Evolutionary conservation across 2,797 vertebrate species (phyloP).

Genomic region (Ibycter americanus): DNA sequence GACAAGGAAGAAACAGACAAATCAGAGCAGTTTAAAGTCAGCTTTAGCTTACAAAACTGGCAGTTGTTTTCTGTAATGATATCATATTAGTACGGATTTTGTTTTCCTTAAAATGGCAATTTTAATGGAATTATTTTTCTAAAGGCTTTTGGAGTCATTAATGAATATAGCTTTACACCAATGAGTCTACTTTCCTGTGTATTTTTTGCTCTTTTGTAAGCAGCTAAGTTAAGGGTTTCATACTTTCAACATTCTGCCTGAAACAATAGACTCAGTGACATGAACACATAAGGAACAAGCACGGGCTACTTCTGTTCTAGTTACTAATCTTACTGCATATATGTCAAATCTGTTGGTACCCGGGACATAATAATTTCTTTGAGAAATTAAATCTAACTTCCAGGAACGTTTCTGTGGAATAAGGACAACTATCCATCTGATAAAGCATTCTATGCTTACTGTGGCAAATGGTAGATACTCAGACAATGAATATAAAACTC

Average conservation of each 20-base stretch:
- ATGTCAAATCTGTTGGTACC: not conserved
- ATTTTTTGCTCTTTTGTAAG: not conserved
- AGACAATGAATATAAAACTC: not conserved
- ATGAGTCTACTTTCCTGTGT: not conserved
- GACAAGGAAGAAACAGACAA: not conserved
- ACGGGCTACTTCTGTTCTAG: accelerated
- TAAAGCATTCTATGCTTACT: not conserved
- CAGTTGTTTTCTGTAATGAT: not conserved
- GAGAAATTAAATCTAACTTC: not conserved
- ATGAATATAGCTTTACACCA: not conserved
- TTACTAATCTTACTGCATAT: not conserved
- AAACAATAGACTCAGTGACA: not conserved
- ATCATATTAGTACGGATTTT: not conserved
- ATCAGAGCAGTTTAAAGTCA: not conserved
- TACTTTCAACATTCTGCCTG: not conserved
- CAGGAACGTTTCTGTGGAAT: not conserved
- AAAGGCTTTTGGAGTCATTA: not conserved
- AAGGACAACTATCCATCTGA: not conserved
- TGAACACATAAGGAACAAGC: not conserved
- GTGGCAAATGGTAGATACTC: not conserved
- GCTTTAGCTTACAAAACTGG: not conserved
- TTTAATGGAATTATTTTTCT: not conserved
- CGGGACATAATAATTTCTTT: not conserved
- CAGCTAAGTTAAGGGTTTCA: not conserved
- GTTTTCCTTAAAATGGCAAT: not conserved